Conservation (phyloP, 2,113 vertebrate species). For the Platichthys flesus region DNA sequence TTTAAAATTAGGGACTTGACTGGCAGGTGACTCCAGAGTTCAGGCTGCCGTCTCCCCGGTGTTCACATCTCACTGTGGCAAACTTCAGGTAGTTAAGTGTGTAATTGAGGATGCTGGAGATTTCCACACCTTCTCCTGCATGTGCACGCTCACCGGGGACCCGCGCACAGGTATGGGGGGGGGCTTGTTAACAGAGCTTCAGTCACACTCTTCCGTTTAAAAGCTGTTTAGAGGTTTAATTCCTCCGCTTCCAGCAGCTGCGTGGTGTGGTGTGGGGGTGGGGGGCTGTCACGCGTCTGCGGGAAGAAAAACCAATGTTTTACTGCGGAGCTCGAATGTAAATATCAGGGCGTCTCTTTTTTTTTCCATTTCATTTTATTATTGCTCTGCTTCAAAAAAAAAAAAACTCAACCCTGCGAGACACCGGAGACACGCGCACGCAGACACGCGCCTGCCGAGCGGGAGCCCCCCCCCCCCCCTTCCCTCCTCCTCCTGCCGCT, state of each 20-base stretch:
- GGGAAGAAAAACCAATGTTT: constrained; percentile 78
- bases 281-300: constrained; percentile 63
- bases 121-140: not conserved
- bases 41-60: constrained; percentile 21
- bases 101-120: constrained; percentile 60
- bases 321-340: constrained; percentile 81
- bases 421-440: constrained; percentile 76
- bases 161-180: constrained; percentile 30
- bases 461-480: constrained; percentile 66
- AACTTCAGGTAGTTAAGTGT: constrained; percentile 6
- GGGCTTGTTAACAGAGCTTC: constrained; percentile 78
- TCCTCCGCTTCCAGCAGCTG: constrained; percentile 67
- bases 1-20: constrained; percentile 52
- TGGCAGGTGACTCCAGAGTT: constrained; percentile 68
- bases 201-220: constrained; percentile 73
- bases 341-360: constrained; percentile 79
- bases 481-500: constrained; percentile 55
- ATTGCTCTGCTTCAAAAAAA: constrained; percentile 79
- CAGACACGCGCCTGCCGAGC: constrained; percentile 57
- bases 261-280: constrained; percentile 60
- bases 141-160: not conserved
- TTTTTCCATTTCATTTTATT: not conserved
- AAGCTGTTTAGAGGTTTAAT: constrained; percentile 81
- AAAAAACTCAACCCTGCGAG: constrained; percentile 79
- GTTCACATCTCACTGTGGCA: constrained; percentile 18